phyloP scores from a whole-genome alignment of 92 coral and sea anemone genomes.

The Pocillopora grandis region DNA sequence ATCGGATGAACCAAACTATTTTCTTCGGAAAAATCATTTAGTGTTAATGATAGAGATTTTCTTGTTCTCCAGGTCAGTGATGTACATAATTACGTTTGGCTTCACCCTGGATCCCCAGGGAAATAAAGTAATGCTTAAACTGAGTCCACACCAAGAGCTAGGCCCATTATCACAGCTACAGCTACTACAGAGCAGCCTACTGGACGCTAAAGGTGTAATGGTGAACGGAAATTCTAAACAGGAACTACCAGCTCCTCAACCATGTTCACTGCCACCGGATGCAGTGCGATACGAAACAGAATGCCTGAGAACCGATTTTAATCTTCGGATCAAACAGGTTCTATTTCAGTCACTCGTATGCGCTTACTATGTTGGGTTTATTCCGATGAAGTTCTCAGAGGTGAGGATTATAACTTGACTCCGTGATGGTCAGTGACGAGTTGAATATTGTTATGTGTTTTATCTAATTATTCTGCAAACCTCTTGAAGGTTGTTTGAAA shows the following conservation, averaged over 20 bases:
- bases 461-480: no score
- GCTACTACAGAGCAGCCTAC: constrained; percentile 41
- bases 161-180: constrained; percentile 52
- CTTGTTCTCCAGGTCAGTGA: constrained; percentile 60
- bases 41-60: background rate
- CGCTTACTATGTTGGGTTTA: constrained; percentile 93
- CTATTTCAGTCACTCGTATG: constrained; percentile 92
- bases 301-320: constrained; percentile 94
- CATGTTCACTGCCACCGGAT: constrained; percentile 91
- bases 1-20: no score
- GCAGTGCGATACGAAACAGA: constrained; percentile 95
- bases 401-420: constrained; percentile 40
- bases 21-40: no score
- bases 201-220: constrained; percentile 53
- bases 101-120: constrained; percentile 97
- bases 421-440: background rate
- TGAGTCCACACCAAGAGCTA: constrained; percentile 85
- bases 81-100: constrained; percentile 91
- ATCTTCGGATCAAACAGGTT: constrained; percentile 91
- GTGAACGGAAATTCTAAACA: constrained; percentile 75
- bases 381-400: constrained; percentile 99
- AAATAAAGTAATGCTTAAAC: constrained; percentile 85
- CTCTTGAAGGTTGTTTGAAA: no score
- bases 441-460: background rate
- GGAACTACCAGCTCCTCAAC: constrained; percentile 48